phyloP scores from a whole-genome alignment of 2,888 invertebrate genomes.

The Lepidonotus clava region DNA sequence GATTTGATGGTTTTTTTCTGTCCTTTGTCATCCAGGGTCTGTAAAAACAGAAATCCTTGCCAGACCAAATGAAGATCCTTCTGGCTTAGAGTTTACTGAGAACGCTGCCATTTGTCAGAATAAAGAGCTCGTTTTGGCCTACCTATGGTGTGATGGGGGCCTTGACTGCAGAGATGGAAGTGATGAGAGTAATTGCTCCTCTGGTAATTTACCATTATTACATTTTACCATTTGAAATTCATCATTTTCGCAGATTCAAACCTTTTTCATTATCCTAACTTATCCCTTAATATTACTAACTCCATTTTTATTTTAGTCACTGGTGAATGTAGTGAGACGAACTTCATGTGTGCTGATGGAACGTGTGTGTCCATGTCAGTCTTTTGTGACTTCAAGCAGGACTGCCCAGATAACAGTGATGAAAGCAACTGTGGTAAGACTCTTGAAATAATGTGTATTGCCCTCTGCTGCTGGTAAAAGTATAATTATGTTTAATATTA shows the following conservation, averaged over 20 bases:
- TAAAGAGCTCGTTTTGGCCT: conserved; percentile 14
- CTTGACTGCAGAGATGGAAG: conserved; percentile 1
- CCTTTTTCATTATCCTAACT: too few relatives aligned
- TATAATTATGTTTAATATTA: too few relatives aligned
- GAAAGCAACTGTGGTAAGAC: conserved; percentile 29
- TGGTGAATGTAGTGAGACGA: not conserved
- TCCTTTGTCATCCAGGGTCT: too few relatives aligned
- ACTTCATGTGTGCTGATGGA: conserved; percentile 36
- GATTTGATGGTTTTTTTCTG: too few relatives aligned
- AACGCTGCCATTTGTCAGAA: conserved; percentile 9
- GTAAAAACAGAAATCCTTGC: not conserved
- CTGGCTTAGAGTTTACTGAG: not conserved
- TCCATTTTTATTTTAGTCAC: not conserved
- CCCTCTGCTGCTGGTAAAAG: too few relatives aligned
- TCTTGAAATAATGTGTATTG: too few relatives aligned
- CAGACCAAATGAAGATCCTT: not conserved
- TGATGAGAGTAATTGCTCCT: conserved; percentile 32
- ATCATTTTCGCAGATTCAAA: too few relatives aligned
- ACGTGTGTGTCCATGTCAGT: conserved; percentile 21
- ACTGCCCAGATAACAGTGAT: conserved; percentile 46
- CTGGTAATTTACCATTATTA: not conserved
- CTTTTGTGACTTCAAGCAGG: conserved; percentile 38
- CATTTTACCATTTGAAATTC: too few relatives aligned
- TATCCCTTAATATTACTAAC: too few relatives aligned
- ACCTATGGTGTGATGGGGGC: conserved; percentile 3